phyloP scores from a whole-genome alignment of 2,797 vertebrate species.

The Ibycter americanus region DNA sequence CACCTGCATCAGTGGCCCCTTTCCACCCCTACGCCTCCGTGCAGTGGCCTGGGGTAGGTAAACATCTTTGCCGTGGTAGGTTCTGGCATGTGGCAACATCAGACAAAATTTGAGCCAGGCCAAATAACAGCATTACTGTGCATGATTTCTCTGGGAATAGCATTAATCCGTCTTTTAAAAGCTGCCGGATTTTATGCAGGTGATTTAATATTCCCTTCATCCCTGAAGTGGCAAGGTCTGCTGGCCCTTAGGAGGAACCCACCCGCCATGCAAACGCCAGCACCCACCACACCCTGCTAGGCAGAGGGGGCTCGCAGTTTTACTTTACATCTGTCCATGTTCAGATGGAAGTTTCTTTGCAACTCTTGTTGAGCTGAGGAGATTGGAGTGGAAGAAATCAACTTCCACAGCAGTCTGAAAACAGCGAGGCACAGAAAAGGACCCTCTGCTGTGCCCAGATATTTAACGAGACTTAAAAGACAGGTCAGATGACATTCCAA shows the following conservation, averaged over 20 bases:
- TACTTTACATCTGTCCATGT: not conserved
- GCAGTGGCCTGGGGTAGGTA: not conserved
- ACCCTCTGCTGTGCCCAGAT: not conserved
- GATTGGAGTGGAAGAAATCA: not conserved
- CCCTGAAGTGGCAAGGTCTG: not conserved
- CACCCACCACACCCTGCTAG: not conserved
- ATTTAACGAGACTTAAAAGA: not conserved
- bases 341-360: not conserved
- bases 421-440: not conserved
- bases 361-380: not conserved
- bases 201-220: not conserved
- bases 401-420: not conserved
- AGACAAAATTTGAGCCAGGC: not conserved
- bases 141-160: not conserved
- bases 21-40: not conserved
- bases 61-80: not conserved
- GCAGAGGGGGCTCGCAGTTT: not conserved
- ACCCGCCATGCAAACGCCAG: not conserved
- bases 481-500: not conserved
- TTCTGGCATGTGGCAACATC: not conserved
- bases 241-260: not conserved
- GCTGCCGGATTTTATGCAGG: not conserved
- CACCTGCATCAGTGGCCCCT: not conserved
- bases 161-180: not conserved
- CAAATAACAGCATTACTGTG: not conserved